These are phyloP conservation scores for Embidobia sp. DNA, from an alignment of 2,888 invertebrate species.

Conservation along the genomic window DNA sequence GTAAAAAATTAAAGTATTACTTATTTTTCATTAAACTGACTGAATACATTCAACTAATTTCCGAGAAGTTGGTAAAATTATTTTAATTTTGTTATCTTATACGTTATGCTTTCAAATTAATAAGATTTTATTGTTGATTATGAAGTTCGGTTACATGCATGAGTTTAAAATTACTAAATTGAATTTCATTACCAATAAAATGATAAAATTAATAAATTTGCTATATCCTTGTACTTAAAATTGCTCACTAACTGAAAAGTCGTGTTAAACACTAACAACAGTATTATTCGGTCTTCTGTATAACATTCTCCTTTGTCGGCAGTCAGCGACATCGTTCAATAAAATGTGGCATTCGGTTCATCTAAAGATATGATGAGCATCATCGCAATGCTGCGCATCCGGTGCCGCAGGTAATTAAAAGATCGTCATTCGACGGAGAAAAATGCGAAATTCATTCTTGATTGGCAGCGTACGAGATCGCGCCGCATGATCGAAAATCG, in stretches of 20 bases:
- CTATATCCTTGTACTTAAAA: too few relatives aligned
- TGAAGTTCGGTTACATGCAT: too few relatives aligned
- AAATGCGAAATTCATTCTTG: constrained; percentile 62
- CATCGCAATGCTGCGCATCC: constrained; percentile 46
- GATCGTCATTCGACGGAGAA: constrained; percentile 55
- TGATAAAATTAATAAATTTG: too few relatives aligned
- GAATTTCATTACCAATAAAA: too few relatives aligned
- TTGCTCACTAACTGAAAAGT: not conserved
- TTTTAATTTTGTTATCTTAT: too few relatives aligned
- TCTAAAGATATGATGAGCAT: constrained; percentile 38
- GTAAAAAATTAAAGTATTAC: too few relatives aligned
- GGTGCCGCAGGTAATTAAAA: constrained; percentile 59
- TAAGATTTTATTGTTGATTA: too few relatives aligned
- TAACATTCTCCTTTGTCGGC: constrained; percentile 6
- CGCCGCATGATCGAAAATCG: constrained; percentile 68
- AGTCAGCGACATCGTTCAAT: constrained; percentile 41
- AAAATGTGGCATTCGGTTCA: constrained; percentile 39
- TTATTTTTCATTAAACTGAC: too few relatives aligned
- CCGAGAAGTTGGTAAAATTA: too few relatives aligned
- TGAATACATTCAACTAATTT: too few relatives aligned
- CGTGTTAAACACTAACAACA: not conserved
- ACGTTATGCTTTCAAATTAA: too few relatives aligned
- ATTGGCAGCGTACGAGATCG: constrained; percentile 68
- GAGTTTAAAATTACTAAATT: too few relatives aligned
- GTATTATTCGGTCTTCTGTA: not conserved